Evolutionary conservation across 2,797 vertebrate species (phyloP).

Genomic region (Chromis chromis): DNA sequence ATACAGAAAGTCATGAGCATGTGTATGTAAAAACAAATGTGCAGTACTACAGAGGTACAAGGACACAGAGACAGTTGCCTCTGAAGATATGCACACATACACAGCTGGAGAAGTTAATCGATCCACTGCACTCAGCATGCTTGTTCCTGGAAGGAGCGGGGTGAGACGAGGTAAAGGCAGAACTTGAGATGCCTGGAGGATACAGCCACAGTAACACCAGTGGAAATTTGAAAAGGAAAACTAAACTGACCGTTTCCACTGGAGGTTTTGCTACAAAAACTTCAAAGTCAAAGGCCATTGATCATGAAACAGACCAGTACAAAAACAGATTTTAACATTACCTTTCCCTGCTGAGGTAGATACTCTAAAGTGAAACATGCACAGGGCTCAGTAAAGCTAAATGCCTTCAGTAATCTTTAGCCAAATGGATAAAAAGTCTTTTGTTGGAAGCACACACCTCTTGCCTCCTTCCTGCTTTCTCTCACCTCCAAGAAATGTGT

Average conservation of each 20-base stretch:
- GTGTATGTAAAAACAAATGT: slow-evolving; percentile 1
- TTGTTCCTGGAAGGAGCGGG: slow-evolving; percentile 57
- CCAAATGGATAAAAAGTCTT: not conserved
- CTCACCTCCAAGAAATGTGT: slow-evolving; percentile 11
- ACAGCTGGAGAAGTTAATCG: slow-evolving; percentile 51
- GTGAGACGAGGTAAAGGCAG: slow-evolving; percentile 23
- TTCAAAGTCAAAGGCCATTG: not conserved
- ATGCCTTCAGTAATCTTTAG: slow-evolving; percentile 5
- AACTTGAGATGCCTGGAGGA: slow-evolving; percentile 43
- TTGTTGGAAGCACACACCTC: not conserved
- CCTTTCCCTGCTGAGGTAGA: not conserved
- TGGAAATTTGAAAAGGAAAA: slow-evolving; percentile 19
- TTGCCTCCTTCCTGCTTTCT: slow-evolving; percentile 7
- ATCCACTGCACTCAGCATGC: slow-evolving; percentile 58
- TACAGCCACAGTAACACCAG: slow-evolving; percentile 10
- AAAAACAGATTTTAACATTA: not conserved
- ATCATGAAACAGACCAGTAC: not conserved
- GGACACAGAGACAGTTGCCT: not conserved
- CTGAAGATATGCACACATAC: slow-evolving; percentile 5
- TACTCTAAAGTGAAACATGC: not conserved
- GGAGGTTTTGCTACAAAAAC: not conserved
- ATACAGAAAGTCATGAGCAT: not conserved
- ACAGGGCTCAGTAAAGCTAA: not conserved
- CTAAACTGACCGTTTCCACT: not conserved
- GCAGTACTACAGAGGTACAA: not conserved